Base-by-base conservation (phyloP, 2,113 vertebrate genomes). In the Otolemur garnettii region DNA sequence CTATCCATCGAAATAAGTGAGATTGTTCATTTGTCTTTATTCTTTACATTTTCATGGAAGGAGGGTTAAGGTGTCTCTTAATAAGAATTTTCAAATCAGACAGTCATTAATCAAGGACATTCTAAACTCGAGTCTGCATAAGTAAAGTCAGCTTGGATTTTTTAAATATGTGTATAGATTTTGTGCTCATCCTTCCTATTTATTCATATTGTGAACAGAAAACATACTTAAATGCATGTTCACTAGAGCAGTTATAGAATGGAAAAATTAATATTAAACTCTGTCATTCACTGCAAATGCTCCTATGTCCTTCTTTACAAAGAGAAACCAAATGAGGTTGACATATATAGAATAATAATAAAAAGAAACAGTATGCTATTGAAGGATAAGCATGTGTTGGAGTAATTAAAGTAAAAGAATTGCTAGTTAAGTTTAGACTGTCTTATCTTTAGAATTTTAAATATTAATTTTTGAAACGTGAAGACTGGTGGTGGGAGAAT, bases 381-480 rank as follows among this genome's bases (percentile, higher is more conserved):
- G 68, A 79, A 91, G 22, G 53, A 59, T 86, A 94, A 90, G 19
- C 42, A 30, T 66, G 19, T 60, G 13, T 53, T 88, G 26, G 15
- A 33, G 22, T 92, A 90, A 90, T 80, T 83, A 87, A 82, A 82
- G 21, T n/a, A 71, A 77, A 90, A 82, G 78, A 55, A 28, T 69
- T 30, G 4, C 28, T 71, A 60, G 2, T 87, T 78, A 80, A 84
- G n/a, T 57, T 42, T 95, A 93, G 35, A 50, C 79, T 19, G n/a
- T 75, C 59, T 88, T 88, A 79, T 72, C 15, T 80, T 89, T 94
- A 89, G 82, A 85, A 78, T 86, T 90, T 92, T 50, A 74, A 42
- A 13, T 64, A 28, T 72, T 5, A 50, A 4, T 19, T 83, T 78
- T 92, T 82, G 28, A 77, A 95, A 87, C n/a, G 26, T 30, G 87